Evolutionary conservation across 2,113 vertebrate genomes (phyloP), one percentile per base, ranked within the genome.

Genomic region (Trinectes maculatus): DNA sequence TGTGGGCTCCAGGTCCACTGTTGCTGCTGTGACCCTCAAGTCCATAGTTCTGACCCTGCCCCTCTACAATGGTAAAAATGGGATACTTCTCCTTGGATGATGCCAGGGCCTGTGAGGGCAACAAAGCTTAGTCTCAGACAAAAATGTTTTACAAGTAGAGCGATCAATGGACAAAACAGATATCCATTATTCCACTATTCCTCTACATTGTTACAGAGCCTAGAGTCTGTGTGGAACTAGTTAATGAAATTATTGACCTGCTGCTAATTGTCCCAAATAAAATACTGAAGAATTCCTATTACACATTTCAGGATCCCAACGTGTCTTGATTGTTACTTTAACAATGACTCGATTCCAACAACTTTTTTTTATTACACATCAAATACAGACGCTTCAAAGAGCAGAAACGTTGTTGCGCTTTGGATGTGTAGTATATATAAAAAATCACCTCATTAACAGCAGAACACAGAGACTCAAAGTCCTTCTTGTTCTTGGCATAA

Each of bases 21-120:
- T 84, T 88, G 8, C 87, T 84, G 78, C 91, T 87, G 42, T 90
- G 87, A 58, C 91, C 91, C 2, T 95, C 93, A 52, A 94, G 84
- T 63, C 90, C 89, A 48, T 94, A 95, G 76, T 96, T 95, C 84
- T 95, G 96, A 71, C 94, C 86, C 0, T 81, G 89, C 47, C 96
- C 95, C 29, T 96, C 95, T 0, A 94, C 92, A 40, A 97, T 90
- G 1, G 94, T 96, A 68, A 96, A 97, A 87, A 96, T 93, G 39
- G 96, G 96, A 65, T 97, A 97, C 53, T 94, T 93, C 88, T 96
- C 95, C 7, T 89, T 91, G 3, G 93, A 89, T 0, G 90, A 92
- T 2, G 92, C 93, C 74, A 96, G 89, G 21, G 95, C 94, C 96
- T 97, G 72, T 1, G 34, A 15, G n/a, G 24, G 61, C 7, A 49